These are phyloP conservation scores for Incurvaria masculella DNA, from an alignment of 2,888 invertebrate species.

Conservation along the genomic window DNA sequence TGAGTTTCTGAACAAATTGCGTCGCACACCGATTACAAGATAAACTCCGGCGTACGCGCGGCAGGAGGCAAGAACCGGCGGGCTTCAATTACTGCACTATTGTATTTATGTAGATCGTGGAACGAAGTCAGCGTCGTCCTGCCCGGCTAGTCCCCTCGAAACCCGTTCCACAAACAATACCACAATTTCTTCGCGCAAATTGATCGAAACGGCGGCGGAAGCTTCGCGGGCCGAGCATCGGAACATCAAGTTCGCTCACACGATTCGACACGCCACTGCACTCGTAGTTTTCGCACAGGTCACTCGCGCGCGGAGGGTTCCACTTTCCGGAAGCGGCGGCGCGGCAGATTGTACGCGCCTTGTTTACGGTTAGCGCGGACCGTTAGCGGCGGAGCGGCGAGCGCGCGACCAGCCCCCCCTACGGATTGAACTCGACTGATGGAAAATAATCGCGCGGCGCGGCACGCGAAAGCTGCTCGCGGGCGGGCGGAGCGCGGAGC, in stretches of 20 bases:
- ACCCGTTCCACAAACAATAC: slow-evolving; percentile 40
- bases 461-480: background rate
- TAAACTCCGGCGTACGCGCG: no score
- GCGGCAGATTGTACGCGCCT: slow-evolving; percentile 40
- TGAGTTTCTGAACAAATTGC: background rate
- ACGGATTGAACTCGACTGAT: slow-evolving; percentile 49
- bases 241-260: slow-evolving; percentile 36
- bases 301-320: slow-evolving; percentile 30
- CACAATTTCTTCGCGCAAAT: slow-evolving; percentile 39
- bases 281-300: slow-evolving; percentile 47
- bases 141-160: slow-evolving; percentile 28
- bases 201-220: slow-evolving; percentile 33
- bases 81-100: background rate
- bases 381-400: slow-evolving; percentile 21
- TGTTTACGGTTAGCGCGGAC: slow-evolving; percentile 51
- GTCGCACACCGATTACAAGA: background rate
- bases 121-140: slow-evolving; percentile 12
- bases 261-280: slow-evolving; percentile 31
- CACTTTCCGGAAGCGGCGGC: slow-evolving; percentile 47
- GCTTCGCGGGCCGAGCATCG: slow-evolving; percentile 43
- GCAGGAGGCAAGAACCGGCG: no score
- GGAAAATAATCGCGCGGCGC: slow-evolving; percentile 12
- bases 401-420: slow-evolving; percentile 28
- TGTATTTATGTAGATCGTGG: background rate
- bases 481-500: slow-evolving; percentile 1